Percentiles rank a stretch among this genome's conserved stretches.
Conservation (phyloP, 2,113 vertebrate genomes). For the Seriola rivoliana region DNA sequence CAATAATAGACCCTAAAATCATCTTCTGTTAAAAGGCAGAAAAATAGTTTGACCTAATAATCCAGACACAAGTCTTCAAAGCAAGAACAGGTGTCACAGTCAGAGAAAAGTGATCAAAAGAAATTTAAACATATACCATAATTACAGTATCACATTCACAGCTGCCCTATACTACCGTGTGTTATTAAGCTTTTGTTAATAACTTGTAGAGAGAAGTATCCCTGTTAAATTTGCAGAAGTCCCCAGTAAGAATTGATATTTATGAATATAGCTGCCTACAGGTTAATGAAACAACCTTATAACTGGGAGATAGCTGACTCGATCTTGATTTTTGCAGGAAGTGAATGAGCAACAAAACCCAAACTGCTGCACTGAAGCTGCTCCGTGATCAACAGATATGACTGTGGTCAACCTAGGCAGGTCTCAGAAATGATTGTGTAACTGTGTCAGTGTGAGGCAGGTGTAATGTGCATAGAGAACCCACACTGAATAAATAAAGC, state of each 20-base stretch:
- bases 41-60: not conserved
- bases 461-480: not conserved
- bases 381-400: not conserved
- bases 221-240: not conserved
- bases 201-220: not conserved
- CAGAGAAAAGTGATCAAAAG: not conserved
- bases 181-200: not conserved
- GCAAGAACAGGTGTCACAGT: not conserved
- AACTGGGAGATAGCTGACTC: not conserved
- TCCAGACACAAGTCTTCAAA: not conserved
- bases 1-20: not conserved
- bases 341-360: slow-evolving; percentile 3
- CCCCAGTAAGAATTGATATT: not conserved
- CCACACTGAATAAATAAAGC: slow-evolving; percentile 6
- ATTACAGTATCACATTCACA: not conserved
- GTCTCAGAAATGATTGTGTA: not conserved
- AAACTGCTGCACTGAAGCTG: not conserved
- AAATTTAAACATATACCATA: not conserved
- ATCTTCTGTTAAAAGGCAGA: not conserved
- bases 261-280: not conserved
- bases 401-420: not conserved
- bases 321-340: not conserved
- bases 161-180: not conserved
- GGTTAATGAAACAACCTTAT: not conserved
- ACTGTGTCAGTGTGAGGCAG: not conserved